Evolutionary conservation across 2,113 vertebrate genomes (phyloP).

Genomic region (Corydoras maculifer): DNA sequence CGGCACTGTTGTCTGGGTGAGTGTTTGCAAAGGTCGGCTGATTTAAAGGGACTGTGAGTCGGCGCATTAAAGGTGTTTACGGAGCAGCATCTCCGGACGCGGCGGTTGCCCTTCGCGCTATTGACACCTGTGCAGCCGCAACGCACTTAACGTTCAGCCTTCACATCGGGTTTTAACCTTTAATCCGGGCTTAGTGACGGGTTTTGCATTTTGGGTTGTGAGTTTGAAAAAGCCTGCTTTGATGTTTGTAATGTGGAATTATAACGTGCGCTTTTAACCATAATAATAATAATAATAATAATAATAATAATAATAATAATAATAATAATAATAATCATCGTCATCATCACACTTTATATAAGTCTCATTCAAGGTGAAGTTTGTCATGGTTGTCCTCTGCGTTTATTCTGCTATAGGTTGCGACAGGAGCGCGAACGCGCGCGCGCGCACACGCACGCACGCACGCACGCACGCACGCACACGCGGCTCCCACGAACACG

Average conservation of each 20-base stretch:
- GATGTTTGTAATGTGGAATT: too few relatives aligned
- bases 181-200: too few relatives aligned
- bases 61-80: not conserved
- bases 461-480: not conserved
- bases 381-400: not conserved
- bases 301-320: too few relatives aligned
- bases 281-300: too few relatives aligned
- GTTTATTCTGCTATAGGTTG: conserved; percentile 8
- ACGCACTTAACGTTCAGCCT: too few relatives aligned
- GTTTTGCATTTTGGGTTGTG: too few relatives aligned
- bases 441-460: not conserved
- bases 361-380: not conserved
- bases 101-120: not conserved
- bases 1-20: conserved; percentile 29
- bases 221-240: too few relatives aligned
- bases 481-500: not conserved
- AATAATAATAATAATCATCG: too few relatives aligned
- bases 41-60: not conserved
- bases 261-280: too few relatives aligned
- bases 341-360: too few relatives aligned
- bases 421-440: not conserved
- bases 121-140: not conserved
- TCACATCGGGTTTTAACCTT: too few relatives aligned
- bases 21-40: not conserved
- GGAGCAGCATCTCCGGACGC: conserved; percentile 30